Base-by-base conservation (phyloP, 1,140 invertebrate genomes). In the Leptinotarsa lineolata region DNA sequence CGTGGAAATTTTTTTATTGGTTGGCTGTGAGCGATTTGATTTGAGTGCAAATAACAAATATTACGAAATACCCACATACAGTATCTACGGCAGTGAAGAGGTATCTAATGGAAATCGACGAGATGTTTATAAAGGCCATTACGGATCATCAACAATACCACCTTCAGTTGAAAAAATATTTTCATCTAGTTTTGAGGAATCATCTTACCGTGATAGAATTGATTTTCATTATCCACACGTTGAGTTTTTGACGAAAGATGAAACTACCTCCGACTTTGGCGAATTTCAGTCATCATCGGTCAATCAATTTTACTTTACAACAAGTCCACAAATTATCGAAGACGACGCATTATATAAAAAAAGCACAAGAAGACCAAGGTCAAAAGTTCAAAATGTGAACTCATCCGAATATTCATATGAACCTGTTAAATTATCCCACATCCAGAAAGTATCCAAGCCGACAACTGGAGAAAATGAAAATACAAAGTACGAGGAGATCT, bases 401-500 rank as follows among this genome's bases (percentile, higher is more conserved):
- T 6, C 65, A 45, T 46, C 73, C 61, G 13, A 63, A 48, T 39
- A 72, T 66, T 20, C 44, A 60, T 20, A 77, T 68, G 12, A 72
- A 74, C 13, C 54, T 71, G 24, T 66, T 13, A 21, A 58, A 74
- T n/a, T 39, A 48, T 73, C 74, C 1, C 69, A 76, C 48, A 68
- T 77, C 0, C 73, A 77, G 30, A 78, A 78, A 68, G 73, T 77
- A 5, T 59, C 75, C 1, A 75, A 72, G 70, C 16, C 60, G 13
- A 63, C 58, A 44, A 63, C 71, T 46, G 13, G 45, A 11, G 46
- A 24, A 24, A 24, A 59, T 63, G 21, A 73, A 3, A 15, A 58
- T 13, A 70, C 65, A 11, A 74, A 60, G 60, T 72, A 74, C 54
- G 68, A 70, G 39, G 73, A 74, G 60, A 2, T 74, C n/a, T 15